These are phyloP conservation scores for Bombyx mori DNA, from an alignment of 1,140 invertebrate genomes.

Conservation along the genomic window DNA sequence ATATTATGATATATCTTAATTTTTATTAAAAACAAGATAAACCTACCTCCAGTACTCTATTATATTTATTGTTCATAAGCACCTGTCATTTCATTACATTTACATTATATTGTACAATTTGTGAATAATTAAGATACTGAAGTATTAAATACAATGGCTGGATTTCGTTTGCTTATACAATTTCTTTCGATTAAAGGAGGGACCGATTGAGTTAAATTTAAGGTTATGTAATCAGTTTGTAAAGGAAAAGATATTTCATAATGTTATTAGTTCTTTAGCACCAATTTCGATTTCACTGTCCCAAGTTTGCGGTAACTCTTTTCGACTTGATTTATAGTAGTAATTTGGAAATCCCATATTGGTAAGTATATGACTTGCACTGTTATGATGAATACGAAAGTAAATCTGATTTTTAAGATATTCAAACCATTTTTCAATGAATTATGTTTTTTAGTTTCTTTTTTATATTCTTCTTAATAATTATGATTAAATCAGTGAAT, in stretches of 20 bases:
- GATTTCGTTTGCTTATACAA: background rate
- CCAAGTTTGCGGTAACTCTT: no score
- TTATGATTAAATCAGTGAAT: no score
- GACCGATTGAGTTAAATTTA: background rate
- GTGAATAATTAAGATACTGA: no score
- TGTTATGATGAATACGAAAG: background rate
- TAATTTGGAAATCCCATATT: conserved; percentile 1
- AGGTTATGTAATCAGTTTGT: background rate
- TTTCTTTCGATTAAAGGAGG: background rate
- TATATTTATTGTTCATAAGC: background rate
- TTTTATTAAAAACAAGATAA: no score
- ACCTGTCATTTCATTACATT: background rate
- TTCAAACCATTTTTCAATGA: background rate
- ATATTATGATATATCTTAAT: no score
- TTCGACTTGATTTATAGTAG: no score
- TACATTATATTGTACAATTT: background rate
- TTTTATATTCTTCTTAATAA: no score
- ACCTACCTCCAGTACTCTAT: no score
- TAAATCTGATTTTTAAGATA: background rate
- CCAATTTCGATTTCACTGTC: no score
- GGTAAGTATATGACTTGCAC: background rate
- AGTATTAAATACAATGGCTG: background rate
- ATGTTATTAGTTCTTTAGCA: background rate
- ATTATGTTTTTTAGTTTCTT: no score
- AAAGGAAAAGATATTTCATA: background rate